These are phyloP conservation scores for Myotis myotis DNA, from an alignment of 2,797 vertebrate genomes.

Conservation along the genomic window DNA sequence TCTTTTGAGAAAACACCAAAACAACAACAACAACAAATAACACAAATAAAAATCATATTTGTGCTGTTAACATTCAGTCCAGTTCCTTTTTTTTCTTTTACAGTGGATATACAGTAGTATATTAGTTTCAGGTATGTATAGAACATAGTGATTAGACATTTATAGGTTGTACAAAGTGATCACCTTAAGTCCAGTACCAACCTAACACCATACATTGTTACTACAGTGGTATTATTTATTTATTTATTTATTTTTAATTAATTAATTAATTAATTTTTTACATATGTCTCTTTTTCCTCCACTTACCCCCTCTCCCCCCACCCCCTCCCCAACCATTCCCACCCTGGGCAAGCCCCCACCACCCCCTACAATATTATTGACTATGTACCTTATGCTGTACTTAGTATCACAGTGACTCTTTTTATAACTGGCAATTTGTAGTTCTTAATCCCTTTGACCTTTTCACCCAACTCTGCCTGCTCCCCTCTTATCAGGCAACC, in stretches of 20 bases:
- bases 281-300: no score
- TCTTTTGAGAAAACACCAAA: background rate
- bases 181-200: background rate
- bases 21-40: background rate
- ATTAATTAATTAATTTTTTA: no score
- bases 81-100: background rate
- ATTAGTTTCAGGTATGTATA: background rate
- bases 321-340: no score
- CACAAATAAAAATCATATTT: background rate
- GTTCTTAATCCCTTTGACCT: background rate
- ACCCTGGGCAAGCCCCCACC: no score
- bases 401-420: background rate
- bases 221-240: no score
- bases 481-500: background rate
- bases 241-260: no score
- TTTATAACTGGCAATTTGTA: background rate
- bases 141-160: background rate
- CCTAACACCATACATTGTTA: background rate
- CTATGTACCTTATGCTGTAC: background rate
- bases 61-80: background rate
- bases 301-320: rapidly evolving
- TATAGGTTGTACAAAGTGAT: background rate
- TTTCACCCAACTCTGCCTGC: background rate
- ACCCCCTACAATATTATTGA: background rate
- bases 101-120: background rate